These are phyloP conservation scores for Nycticebus coucang DNA, from an alignment of 2,113 vertebrate species.

Conservation along the genomic window DNA sequence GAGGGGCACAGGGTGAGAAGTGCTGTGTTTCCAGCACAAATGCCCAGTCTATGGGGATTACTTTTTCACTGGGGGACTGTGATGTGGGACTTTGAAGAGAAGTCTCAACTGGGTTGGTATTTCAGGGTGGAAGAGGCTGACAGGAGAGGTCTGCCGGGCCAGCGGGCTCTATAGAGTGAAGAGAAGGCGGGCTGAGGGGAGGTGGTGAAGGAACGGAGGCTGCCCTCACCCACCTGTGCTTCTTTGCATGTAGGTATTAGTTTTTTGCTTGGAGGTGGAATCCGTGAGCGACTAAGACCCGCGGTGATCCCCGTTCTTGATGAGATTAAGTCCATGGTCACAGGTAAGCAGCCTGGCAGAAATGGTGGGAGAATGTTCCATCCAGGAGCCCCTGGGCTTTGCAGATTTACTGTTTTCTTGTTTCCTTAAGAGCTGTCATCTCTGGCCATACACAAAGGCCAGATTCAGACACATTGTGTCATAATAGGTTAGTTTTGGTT, in stretches of 20 bases:
- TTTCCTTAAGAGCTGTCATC: neutral
- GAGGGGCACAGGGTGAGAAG: rapidly evolving
- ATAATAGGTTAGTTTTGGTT: neutral
- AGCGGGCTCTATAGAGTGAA: rapidly evolving
- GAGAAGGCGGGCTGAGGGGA: rapidly evolving
- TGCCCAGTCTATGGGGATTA: rapidly evolving
- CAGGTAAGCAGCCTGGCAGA: constrained; percentile 83
- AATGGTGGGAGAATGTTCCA: rapidly evolving
- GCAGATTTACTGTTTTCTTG: rapidly evolving
- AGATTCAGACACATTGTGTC: neutral
- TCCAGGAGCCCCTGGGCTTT: neutral
- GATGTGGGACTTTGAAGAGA: neutral
- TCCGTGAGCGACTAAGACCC: constrained; percentile 89
- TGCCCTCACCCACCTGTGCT: neutral
- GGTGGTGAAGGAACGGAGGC: neutral
- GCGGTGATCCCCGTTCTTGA: constrained; percentile 90
- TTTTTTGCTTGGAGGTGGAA: constrained; percentile 88
- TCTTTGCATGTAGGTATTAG: constrained; percentile 87
- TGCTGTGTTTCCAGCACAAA: neutral
- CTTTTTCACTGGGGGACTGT: neutral
- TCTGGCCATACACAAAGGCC: neutral
- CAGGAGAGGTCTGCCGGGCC: neutral
- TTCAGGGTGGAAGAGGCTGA: neutral
- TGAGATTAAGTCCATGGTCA: constrained; percentile 88
- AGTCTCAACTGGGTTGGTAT: too few species aligned